Base-by-base conservation (phyloP, 2,797 vertebrate genomes). In the Florisuga fusca region DNA sequence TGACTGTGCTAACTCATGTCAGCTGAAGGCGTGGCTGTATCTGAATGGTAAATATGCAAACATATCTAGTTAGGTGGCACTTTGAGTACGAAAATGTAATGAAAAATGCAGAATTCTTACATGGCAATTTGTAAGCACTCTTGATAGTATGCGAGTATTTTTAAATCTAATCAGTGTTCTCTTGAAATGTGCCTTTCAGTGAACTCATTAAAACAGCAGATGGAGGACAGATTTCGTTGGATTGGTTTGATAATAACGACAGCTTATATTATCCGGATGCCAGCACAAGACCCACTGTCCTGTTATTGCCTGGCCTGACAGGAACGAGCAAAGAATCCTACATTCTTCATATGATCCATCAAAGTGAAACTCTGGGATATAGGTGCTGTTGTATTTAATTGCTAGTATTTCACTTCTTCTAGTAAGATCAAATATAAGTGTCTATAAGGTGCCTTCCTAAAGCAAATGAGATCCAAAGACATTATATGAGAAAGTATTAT, bases 191-290 rank as follows among this genome's bases (percentile, higher is more conserved):
- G 91, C 90, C 93, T 98, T 98, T 97, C 98, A 99, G 99, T 97
- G 99, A 99, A 97, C 99, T 99, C 97, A 99, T 99, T 98, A 98
- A 98, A 98, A 99, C 99, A 93, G 98, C 98, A 98, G 99, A 99
- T 98, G 99, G 99, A 98, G 99, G 99, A 91, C 99, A 99, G 98
- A 99, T 99, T 98, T 99, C 98, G 14, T 95, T 99, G 98, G 99
- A 99, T 96, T 99, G 99, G 99, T 99, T 99, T 97, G 99, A 99
- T 98, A 99, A 99, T 93, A 97, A 98, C 66, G 98, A 98, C 95
- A 99, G 98, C 97, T 71, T 93, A 63, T 89, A 94, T 96, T 98
- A 99, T 89, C 98, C 97, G 5, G 98, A 99, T 95, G 96, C 98
- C 29, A 97, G 97, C 97, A 98, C 97, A 63, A 98, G 99, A 95